These are phyloP conservation scores for Aurelia sp. DNA, from an alignment of 30 jellyfish, hydroid and myxozoan genomes.

Conservation along the genomic window DNA sequence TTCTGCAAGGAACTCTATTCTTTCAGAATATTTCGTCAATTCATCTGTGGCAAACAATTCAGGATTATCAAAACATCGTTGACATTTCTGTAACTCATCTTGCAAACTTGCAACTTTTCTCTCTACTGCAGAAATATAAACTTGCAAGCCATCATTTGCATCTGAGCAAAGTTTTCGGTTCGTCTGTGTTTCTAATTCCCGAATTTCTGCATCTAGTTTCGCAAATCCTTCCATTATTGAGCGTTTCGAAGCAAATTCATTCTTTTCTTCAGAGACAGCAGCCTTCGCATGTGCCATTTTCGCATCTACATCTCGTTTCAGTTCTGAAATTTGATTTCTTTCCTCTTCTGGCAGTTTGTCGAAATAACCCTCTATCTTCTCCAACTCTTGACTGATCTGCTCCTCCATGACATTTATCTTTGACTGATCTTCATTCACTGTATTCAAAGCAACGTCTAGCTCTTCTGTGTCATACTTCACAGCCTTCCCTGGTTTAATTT, in stretches of 20 bases:
- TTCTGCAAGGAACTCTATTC: background rate
- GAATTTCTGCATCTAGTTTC: background rate
- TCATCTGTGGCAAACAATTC: background rate
- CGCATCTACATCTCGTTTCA: background rate
- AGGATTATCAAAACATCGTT: background rate
- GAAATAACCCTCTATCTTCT: background rate
- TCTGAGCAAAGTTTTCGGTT: background rate
- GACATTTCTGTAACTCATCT: background rate
- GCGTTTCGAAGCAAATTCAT: background rate
- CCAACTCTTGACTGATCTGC: background rate
- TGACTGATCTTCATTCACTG: background rate
- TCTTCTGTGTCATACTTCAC: background rate
- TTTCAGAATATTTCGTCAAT: background rate
- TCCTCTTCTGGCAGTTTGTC: conserved; percentile 17
- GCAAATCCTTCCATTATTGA: background rate
- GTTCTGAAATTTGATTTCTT: background rate
- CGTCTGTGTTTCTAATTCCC: background rate
- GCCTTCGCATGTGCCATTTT: background rate
- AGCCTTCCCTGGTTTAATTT: background rate
- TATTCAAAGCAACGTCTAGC: background rate
- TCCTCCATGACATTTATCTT: background rate
- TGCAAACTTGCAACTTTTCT: background rate
- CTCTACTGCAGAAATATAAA: background rate
- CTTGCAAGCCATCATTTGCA: background rate
- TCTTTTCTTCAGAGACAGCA: background rate